Evolutionary conservation across 2,797 vertebrate genomes (phyloP).

Genomic region (Emydoidea blandingii): DNA sequence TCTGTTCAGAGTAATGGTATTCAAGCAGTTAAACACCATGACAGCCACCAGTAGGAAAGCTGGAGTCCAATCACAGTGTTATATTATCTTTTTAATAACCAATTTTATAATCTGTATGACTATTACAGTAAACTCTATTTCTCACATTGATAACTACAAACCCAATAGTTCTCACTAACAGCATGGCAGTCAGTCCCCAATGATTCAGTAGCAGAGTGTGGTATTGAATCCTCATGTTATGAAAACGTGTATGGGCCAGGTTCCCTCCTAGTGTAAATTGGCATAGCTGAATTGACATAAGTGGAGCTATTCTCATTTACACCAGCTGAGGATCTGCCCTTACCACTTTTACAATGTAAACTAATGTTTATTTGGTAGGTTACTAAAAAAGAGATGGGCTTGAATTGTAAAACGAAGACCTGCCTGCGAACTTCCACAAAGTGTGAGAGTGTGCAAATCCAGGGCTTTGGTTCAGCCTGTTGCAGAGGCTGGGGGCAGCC

Average conservation of each 20-base stretch:
- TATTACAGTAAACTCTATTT: slow-evolving; percentile 42
- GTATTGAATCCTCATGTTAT: not conserved
- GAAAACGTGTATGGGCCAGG: slow-evolving; percentile 18
- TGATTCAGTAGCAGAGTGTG: slow-evolving; percentile 50
- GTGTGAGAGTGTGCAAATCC: slow-evolving; percentile 68
- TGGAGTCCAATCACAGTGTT: not conserved
- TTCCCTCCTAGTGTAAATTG: slow-evolving; percentile 58
- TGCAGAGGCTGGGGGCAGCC: slow-evolving; percentile 70
- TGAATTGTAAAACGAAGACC: not conserved
- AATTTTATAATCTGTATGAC: slow-evolving; percentile 59
- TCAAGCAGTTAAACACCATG: slow-evolving; percentile 30
- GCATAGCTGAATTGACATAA: slow-evolving; percentile 69
- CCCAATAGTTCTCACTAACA: slow-evolving; percentile 36
- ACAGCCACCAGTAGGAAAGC: slow-evolving; percentile 54
- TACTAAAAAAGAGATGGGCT: not conserved
- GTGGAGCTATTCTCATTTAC: slow-evolving; percentile 59
- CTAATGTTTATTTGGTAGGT: not conserved
- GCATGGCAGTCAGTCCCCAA: not conserved
- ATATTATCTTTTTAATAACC: not conserved
- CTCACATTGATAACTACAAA: slow-evolving; percentile 58
- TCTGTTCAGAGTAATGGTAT: not conserved
- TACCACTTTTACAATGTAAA: slow-evolving; percentile 21
- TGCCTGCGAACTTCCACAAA: slow-evolving; percentile 53
- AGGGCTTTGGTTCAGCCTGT: slow-evolving; percentile 63
- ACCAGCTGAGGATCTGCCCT: slow-evolving; percentile 62